Percentiles rank a stretch among this genome's conserved stretches.
Evolutionary conservation across 2,113 vertebrate genomes (phyloP).

Genomic region (Thomomys bottae): DNA sequence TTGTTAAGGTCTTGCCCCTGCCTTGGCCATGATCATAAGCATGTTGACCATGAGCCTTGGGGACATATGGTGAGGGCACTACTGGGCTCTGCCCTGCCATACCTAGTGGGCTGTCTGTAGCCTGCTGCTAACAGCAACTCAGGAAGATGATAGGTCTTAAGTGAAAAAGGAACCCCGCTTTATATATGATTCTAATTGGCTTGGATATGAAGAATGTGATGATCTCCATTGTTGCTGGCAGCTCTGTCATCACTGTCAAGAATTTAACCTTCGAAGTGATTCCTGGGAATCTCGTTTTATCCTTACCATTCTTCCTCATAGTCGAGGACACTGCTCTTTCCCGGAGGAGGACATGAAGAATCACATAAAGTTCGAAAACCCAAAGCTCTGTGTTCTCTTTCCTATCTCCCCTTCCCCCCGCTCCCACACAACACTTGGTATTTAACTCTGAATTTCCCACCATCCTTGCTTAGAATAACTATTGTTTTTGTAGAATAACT

Average conservation of each 20-base stretch:
- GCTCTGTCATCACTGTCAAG: neutral
- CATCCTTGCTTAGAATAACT: neutral
- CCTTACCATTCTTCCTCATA: neutral
- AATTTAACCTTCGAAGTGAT: neutral
- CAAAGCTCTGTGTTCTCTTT: neutral
- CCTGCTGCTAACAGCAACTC: neutral
- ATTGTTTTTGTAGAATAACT: neutral
- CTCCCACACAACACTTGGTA: neutral
- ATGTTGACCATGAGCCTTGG: no score
- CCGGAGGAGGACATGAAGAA: neutral
- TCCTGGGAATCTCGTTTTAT: neutral
- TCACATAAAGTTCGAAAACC: neutral
- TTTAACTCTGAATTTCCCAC: neutral
- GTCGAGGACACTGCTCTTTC: neutral
- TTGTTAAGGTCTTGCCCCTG: neutral
- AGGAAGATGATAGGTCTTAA: neutral
- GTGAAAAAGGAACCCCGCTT: neutral
- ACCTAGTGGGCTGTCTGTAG: neutral
- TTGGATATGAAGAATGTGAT: neutral
- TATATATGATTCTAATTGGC: neutral
- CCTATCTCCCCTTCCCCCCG: no score
- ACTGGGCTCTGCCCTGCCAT: rapidly evolving
- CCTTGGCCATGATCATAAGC: neutral
- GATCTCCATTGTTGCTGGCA: no score
- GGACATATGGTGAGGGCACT: neutral